Evolutionary conservation across 2,113 vertebrate species (phyloP).

Genomic region (Motacilla alba): DNA sequence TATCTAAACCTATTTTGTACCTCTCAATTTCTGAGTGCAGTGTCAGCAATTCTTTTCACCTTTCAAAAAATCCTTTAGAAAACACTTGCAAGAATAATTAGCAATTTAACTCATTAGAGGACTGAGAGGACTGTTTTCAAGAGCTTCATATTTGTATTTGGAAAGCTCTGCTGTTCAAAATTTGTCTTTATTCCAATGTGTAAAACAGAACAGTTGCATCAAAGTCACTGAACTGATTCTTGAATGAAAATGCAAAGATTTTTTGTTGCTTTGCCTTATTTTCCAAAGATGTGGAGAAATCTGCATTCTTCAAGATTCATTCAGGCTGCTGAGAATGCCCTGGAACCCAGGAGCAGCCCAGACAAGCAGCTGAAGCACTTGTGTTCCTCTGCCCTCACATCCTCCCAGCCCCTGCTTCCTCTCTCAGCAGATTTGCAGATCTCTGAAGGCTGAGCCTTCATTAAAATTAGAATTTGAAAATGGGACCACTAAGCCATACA

Average conservation of each 20-base stretch:
- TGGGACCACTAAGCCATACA: not conserved
- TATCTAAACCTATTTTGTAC: not conserved
- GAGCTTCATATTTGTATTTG: not conserved
- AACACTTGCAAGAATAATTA: not conserved
- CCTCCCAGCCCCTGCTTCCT: not conserved
- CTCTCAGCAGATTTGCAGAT: not conserved
- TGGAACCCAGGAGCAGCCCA: not conserved
- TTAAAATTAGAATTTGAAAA: not conserved
- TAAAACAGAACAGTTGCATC: not conserved
- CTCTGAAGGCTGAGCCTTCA: not conserved
- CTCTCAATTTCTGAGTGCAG: not conserved
- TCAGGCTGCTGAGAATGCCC: fast-evolving
- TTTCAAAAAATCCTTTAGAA: not conserved
- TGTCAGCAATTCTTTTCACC: not conserved
- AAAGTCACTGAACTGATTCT: not conserved
- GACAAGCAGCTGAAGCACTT: not conserved
- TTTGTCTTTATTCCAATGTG: not conserved
- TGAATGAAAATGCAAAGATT: not conserved
- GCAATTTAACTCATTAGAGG: not conserved
- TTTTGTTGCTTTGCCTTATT: not conserved
- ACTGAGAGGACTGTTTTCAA: not conserved
- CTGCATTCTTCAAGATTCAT: not conserved
- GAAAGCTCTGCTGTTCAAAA: not conserved
- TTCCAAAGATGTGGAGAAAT: not conserved
- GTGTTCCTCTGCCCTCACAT: not conserved